Conservation (phyloP, 1,140 invertebrate genomes). For the Lasioglossum albipes region DNA sequence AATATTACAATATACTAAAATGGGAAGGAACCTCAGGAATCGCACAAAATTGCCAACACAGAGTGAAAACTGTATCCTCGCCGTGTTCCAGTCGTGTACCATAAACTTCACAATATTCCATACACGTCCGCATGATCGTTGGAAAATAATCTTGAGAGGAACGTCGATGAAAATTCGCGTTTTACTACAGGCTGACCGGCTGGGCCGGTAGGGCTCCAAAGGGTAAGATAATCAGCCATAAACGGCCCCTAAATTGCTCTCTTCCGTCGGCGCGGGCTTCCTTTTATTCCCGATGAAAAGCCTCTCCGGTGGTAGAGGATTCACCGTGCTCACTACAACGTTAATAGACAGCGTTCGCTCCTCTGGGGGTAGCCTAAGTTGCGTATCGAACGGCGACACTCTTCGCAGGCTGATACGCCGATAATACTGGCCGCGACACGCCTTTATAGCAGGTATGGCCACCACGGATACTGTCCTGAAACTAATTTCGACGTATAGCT, state of each 20-base stretch:
- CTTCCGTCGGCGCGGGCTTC: background rate
- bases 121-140: too few species aligned
- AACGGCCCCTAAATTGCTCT: background rate
- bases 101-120: too few species aligned
- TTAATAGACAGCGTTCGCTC: constrained; percentile 30
- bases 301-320: background rate
- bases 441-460: constrained; percentile 31
- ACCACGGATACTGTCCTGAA: constrained; percentile 38
- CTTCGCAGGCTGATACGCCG: constrained; percentile 40
- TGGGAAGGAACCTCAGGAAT: too few species aligned
- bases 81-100: too few species aligned
- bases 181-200: too few species aligned
- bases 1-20: too few species aligned
- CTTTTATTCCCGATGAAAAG: constrained; percentile 4
- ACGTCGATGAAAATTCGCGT: too few species aligned
- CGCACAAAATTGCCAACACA: too few species aligned
- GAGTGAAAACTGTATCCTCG: too few species aligned
- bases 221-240: background rate
- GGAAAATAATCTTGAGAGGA: too few species aligned
- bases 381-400: constrained; percentile 54
- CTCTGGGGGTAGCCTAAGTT: constrained; percentile 30
- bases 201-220: too few species aligned
- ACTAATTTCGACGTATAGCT: constrained; percentile 56
- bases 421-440: constrained; percentile 46
- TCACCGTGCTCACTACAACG: constrained; percentile 2